A percentile compares a stretch with the other conserved stretches of the same genome.
phyloP scores from a whole-genome alignment of 2,113 vertebrate genomes.

The Nymphicus hollandicus region DNA sequence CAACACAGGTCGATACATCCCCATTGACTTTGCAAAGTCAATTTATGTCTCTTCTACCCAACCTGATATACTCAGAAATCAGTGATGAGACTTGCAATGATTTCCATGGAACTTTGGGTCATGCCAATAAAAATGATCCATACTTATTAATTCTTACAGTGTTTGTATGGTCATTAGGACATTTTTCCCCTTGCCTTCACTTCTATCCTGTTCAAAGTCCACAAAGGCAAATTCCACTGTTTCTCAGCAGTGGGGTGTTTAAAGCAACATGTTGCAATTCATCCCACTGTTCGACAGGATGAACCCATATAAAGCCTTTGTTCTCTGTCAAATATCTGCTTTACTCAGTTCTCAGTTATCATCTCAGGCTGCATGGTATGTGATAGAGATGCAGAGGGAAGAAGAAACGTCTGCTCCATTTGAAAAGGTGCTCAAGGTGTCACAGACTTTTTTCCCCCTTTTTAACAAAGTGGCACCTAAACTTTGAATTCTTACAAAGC shows the following conservation, averaged over 20 bases:
- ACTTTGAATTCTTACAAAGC: not conserved
- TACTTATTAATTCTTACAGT: not conserved
- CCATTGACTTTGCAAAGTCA: not conserved
- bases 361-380: accelerated
- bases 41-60: not conserved
- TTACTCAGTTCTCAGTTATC: not conserved
- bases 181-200: not conserved
- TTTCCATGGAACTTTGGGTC: not conserved
- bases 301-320: not conserved
- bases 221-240: not conserved
- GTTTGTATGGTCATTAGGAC: not conserved
- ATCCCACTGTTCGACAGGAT: not conserved
- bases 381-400: not conserved
- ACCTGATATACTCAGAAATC: not conserved
- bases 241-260: not conserved
- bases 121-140: not conserved
- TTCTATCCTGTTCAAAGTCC: not conserved
- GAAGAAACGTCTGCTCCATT: not conserved
- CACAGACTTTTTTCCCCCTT: accelerated
- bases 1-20: not conserved
- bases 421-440: not conserved
- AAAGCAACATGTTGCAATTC: not conserved
- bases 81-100: not conserved
- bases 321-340: not conserved
- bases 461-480: not conserved